phyloP scores from a whole-genome alignment of 2,797 vertebrate species.

The Aeoliscus strigatus region DNA sequence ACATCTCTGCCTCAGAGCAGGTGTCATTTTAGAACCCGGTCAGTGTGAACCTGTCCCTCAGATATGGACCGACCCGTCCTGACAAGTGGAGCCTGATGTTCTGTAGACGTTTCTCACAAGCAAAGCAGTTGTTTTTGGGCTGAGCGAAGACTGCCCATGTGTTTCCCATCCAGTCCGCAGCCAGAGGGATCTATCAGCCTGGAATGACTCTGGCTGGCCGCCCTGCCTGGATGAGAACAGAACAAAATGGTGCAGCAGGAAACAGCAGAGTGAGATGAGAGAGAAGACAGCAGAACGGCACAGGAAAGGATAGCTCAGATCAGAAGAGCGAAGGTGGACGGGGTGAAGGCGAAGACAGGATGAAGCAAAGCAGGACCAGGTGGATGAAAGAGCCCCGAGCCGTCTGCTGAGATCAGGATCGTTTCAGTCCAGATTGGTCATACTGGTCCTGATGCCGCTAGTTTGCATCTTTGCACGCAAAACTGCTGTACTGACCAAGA shows the following conservation, averaged over 20 bases:
- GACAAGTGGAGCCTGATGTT: constrained; percentile 52
- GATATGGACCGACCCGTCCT: constrained; percentile 40
- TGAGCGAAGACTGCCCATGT: constrained; percentile 66
- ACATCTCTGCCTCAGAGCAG: too few species aligned
- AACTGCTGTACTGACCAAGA: too few species aligned
- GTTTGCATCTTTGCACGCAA: constrained; percentile 1
- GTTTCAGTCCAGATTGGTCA: too few species aligned
- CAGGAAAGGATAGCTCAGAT: constrained; percentile 43
- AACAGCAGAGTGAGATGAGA: constrained; percentile 21
- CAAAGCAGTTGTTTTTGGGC: constrained; percentile 53
- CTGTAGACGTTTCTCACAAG: constrained; percentile 45
- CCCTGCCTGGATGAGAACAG: constrained; percentile 42
- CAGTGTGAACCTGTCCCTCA: constrained; percentile 25
- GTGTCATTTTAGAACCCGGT: too few species aligned
- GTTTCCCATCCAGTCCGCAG: constrained; percentile 70
- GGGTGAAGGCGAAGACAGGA: constrained; percentile 16
- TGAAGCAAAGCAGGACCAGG: too few species aligned
- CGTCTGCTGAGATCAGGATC: constrained; percentile 5
- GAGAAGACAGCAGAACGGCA: constrained; percentile 37
- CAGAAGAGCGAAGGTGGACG: constrained; percentile 22
- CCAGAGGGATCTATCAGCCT: constrained; percentile 58
- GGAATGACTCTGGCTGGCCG: constrained; percentile 57
- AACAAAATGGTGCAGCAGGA: constrained; percentile 30
- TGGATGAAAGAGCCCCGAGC: constrained; percentile 15
- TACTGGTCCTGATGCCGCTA: neutral